Evolutionary conservation across 2,113 vertebrate species (phyloP).

Genomic region (Apaloderma vittatum): DNA sequence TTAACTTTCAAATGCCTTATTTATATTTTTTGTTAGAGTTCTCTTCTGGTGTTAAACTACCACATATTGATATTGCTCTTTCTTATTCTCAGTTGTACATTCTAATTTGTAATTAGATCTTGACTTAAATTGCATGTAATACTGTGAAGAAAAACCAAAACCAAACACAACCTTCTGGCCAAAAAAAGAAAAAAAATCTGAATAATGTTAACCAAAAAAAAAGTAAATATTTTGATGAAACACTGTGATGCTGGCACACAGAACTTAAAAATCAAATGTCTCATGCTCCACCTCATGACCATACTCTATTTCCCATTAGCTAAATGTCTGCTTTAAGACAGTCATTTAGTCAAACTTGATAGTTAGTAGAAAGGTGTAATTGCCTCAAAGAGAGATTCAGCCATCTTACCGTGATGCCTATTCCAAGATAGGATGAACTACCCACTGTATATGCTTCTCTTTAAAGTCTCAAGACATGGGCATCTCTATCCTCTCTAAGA

Average conservation of each 20-base stretch:
- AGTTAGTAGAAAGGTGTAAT: not conserved
- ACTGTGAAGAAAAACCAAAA: rapidly evolving
- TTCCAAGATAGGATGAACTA: not conserved
- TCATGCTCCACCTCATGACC: not conserved
- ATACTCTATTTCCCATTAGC: not conserved
- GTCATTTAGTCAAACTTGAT: not conserved
- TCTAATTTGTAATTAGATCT: not conserved
- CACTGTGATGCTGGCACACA: not conserved
- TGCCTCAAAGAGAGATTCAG: not conserved
- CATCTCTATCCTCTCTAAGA: not conserved
- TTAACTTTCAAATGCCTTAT: not conserved
- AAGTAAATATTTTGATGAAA: not conserved
- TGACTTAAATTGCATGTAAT: not conserved
- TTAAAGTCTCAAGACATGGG: not conserved
- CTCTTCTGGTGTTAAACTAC: not conserved
- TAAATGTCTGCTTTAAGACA: not conserved
- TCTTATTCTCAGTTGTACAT: not conserved
- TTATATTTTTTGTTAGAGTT: not conserved
- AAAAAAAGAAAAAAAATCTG: not conserved
- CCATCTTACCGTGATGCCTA: not conserved
- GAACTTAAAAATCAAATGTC: not conserved
- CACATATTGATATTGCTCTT: not conserved
- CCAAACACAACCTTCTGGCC: not conserved
- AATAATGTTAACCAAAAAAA: not conserved
- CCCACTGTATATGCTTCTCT: not conserved